These are phyloP conservation scores for Drosophila nebulosa DNA, from an alignment of 1,140 invertebrate genomes.

Conservation along the genomic window DNA sequence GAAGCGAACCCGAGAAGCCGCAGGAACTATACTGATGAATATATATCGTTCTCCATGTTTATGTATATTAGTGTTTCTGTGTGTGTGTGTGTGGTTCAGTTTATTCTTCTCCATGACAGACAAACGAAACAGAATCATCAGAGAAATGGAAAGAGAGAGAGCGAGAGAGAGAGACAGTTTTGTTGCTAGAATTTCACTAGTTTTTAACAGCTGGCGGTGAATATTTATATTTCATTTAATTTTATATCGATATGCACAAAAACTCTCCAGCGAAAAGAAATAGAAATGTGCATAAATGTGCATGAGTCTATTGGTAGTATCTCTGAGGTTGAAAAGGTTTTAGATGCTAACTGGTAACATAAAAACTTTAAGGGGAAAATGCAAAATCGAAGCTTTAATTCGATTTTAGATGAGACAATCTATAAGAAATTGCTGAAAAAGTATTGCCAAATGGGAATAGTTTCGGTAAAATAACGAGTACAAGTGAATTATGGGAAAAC, in stretches of 20 bases:
- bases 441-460: no score
- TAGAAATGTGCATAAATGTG: neutral
- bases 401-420: no score
- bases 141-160: neutral
- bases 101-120: constrained; percentile 10
- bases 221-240: constrained; percentile 58
- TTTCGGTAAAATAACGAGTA: no score
- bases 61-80: neutral
- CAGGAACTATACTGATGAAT: constrained; percentile 36
- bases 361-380: no score
- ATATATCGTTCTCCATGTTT: constrained; percentile 10
- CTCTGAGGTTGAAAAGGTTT: no score
- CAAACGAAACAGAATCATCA: constrained; percentile 1
- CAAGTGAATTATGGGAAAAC: no score
- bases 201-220: constrained; percentile 45
- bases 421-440: no score
- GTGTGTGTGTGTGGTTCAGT: constrained; percentile 5
- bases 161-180: neutral
- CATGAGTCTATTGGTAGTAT: no score
- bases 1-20: constrained; percentile 1
- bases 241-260: neutral
- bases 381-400: no score
- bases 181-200: constrained; percentile 32
- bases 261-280: neutral
- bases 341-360: no score